Evolutionary conservation across 1,140 invertebrate genomes (phyloP), one percentile per base, ranked within the genome.

Genomic region (Tetragnatha versicolor): DNA sequence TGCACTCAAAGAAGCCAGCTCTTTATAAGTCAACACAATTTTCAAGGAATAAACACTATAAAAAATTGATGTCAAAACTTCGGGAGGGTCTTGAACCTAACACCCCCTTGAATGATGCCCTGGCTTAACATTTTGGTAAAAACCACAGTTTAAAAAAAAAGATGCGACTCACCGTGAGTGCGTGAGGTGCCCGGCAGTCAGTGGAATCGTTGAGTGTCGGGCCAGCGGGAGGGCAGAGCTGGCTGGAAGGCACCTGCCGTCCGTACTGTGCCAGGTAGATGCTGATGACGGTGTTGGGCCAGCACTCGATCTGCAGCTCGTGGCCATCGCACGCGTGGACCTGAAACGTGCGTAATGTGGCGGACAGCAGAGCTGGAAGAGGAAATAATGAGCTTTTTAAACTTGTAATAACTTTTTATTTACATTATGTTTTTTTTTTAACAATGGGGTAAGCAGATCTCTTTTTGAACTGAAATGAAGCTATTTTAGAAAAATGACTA

Each of bases 321-420:
- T 96, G 92, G 66, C 93, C 93, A 84, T 96, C 93, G 86, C 95
- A 97, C 3, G 92, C 91, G 4, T 92, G 92, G 82, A 91, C 90
- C 85, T 96, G 93, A 86, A 94, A 94, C 68, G 94, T 96, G 82
- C 92, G 89, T 79, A 97, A 87, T 17, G 94, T 96, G 49, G 93
- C 93, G 82, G 93, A 91, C 80, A 97, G 90, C 69, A 95, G 88
- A 83, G 93, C 94, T 96, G 89, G 20, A 84, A 83, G 77, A 7
- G 53, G 33, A 49, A 17, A 69, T 22, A 5, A 61, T 7, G 1
- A 29, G 5, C 31, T 29, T 39, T 29, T 58, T 31, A n/a, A n/a
- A n/a, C n/a, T n/a, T n/a, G n/a, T n/a, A n/a, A n/a, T n/a, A n/a
- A n/a, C n/a, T n/a, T n/a, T n/a, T n/a, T n/a, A n/a, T n/a, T n/a